Evolutionary conservation across 2,113 vertebrate genomes (phyloP), one percentile per base, ranked within the genome.

Genomic region (Trochalopteron elliotii): DNA sequence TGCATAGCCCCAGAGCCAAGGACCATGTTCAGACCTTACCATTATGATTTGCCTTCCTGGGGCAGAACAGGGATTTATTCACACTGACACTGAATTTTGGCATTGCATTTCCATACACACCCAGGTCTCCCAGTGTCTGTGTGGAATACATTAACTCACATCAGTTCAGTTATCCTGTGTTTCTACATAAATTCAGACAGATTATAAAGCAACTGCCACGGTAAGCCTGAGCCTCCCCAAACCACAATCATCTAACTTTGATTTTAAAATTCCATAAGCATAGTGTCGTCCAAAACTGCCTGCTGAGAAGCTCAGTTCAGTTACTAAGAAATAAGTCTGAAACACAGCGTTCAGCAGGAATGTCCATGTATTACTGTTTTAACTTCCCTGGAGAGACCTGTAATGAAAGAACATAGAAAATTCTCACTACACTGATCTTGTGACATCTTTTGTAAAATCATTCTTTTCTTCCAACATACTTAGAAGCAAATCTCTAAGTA

Each of bases 401-500:
- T 74, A 94, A 96, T 91, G 86, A 92, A 96, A 94, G 92, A 94
- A 63, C 82, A 91, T 86, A 64, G 95, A 92, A 94, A 96, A 63
- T 71, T 87, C 77, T 92, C 45, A 16, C 94, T 90, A 60, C 64
- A 14, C 74, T 56, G 70, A 75, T 82, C 74, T 44, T 67, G 83
- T 69, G 64, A 89, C 89, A 94, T 92, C 83, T 78, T 83, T 90
- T n/a, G 17, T 44, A 52, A 96, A 96, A 96, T 91, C 61, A 49
- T 39, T 87, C 64, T 55, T 85, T 60, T 72, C 89, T 87, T 90
- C 93, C 75, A 47, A 35, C 23, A 3, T 37, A 87, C 74, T 50
- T 39, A 77, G 64, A 84, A 77, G 65, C 21, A 70, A 83, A 53
- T 50, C 64, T 87, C 56, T n/a, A n/a, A 83, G 63, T 25, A 71